These are phyloP conservation scores for Stenichneumon culpator DNA, from an alignment of 2,888 invertebrate species.

Conservation along the genomic window DNA sequence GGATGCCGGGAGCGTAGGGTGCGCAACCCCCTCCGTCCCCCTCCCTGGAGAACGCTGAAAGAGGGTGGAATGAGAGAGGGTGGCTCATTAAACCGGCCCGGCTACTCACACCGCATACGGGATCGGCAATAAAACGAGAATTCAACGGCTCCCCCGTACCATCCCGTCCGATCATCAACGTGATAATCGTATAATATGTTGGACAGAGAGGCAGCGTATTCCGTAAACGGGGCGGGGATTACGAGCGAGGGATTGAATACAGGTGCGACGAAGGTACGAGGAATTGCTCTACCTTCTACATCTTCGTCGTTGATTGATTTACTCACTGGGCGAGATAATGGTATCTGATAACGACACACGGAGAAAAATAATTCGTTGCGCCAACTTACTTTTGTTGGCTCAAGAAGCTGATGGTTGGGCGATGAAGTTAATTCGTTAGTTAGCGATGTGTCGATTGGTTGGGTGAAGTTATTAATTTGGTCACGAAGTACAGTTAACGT, in stretches of 20 bases:
- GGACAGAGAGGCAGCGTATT: conserved; percentile 55
- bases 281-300: too few relatives aligned
- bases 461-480: too few relatives aligned
- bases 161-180: conserved; percentile 76
- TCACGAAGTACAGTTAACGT: too few relatives aligned
- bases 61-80: conserved; percentile 48
- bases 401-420: too few relatives aligned
- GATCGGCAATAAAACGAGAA: conserved; percentile 80
- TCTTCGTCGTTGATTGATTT: too few relatives aligned
- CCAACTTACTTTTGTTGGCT: too few relatives aligned
- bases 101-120: conserved; percentile 80
- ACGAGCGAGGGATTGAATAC: conserved; percentile 43
- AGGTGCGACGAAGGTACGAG: not conserved
- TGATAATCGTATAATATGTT: conserved; percentile 76
- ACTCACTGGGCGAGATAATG: too few relatives aligned
- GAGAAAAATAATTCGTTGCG: too few relatives aligned
- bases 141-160: conserved; percentile 74
- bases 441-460: too few relatives aligned
- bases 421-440: too few relatives aligned
- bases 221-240: conserved; percentile 9
- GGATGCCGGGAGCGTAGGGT: conserved; percentile 47
- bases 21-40: conserved; percentile 23
- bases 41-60: conserved; percentile 22
- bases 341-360: too few relatives aligned
- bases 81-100: conserved; percentile 78